Conservation (phyloP, 2,113 vertebrate genomes). For the Chelonoidis abingdonii region DNA sequence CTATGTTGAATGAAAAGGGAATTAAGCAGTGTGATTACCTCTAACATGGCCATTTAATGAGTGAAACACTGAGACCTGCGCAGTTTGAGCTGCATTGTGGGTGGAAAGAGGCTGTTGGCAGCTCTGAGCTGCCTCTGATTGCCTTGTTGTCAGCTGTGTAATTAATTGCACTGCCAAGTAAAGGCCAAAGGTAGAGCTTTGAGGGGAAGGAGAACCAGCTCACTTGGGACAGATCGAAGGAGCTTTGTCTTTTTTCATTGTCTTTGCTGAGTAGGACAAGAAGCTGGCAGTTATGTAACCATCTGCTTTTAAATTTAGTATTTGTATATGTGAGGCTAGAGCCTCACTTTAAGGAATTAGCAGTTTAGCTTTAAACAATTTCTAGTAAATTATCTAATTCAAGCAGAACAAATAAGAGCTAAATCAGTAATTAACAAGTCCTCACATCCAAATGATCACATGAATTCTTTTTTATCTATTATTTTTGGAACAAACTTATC, state of each 20-base stretch:
- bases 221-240: constrained; percentile 47
- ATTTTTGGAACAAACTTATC: fast-evolving
- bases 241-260: constrained; percentile 64
- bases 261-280: constrained; percentile 22
- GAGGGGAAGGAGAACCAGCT: not conserved
- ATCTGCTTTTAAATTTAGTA: constrained; percentile 9
- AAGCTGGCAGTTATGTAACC: constrained; percentile 31
- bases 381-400: not conserved
- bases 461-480: fast-evolving
- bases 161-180: constrained; percentile 29
- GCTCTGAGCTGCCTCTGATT: not conserved
- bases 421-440: not conserved
- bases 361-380: not conserved
- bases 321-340: not conserved
- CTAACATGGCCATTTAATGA: not conserved
- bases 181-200: constrained; percentile 51
- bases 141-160: constrained; percentile 14
- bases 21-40: fast-evolving
- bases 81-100: not conserved
- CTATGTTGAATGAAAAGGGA: fast-evolving
- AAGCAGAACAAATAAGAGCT: not conserved
- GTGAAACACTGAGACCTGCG: not conserved
- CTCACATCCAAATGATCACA: not conserved
- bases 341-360: not conserved
- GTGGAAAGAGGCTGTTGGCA: not conserved